These are phyloP conservation scores for Heliopora coerulea DNA, from an alignment of 92 coral and sea anemone genomes.

Conservation along the genomic window DNA sequence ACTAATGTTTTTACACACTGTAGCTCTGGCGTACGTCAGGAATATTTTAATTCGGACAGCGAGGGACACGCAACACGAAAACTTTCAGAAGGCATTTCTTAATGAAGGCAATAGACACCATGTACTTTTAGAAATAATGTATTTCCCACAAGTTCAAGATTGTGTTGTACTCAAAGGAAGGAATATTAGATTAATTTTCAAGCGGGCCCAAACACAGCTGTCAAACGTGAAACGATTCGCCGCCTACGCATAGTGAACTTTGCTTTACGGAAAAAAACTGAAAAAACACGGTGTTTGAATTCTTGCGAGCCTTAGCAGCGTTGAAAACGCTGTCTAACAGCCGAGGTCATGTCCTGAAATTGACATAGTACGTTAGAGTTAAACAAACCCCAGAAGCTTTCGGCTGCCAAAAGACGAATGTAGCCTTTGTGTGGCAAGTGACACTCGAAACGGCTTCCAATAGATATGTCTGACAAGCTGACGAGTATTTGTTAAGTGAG, in stretches of 20 bases:
- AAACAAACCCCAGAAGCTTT: no score
- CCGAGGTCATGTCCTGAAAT: slow-evolving; percentile 8
- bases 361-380: slow-evolving; percentile 34
- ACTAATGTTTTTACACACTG: background rate
- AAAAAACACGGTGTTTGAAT: background rate
- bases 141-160: no score
- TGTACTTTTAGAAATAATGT: no score
- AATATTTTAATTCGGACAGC: no score
- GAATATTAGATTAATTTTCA: no score
- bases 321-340: background rate
- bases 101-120: no score
- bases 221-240: slow-evolving; percentile 31
- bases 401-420: slow-evolving; percentile 23
- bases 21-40: background rate
- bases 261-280: background rate
- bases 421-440: background rate
- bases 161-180: no score
- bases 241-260: background rate
- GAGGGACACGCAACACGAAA: no score
- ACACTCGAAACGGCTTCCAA: background rate
- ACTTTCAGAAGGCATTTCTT: no score
- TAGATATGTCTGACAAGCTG: background rate
- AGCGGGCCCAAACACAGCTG: slow-evolving; percentile 40
- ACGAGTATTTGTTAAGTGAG: background rate
- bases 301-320: slow-evolving; percentile 3